These are phyloP conservation scores for Hippoglossus hippoglossus DNA, from an alignment of 2,797 vertebrate species.

Conservation along the genomic window DNA sequence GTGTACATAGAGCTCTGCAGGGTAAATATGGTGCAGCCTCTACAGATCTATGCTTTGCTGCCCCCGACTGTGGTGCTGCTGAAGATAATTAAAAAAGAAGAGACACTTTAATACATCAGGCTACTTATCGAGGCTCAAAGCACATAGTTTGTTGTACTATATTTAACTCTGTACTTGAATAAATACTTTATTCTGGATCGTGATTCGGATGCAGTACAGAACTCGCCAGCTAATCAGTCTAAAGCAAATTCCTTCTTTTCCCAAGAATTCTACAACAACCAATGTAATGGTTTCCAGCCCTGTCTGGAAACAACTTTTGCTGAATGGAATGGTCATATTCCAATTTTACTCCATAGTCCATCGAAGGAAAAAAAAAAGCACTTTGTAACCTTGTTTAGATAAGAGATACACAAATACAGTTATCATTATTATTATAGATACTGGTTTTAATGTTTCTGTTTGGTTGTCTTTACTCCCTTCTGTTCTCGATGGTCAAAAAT, in stretches of 20 bases:
- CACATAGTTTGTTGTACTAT: slow-evolving; percentile 3
- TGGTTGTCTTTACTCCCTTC: too few relatives aligned
- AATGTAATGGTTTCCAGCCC: background rate
- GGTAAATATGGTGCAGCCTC: slow-evolving; percentile 48
- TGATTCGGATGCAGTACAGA: background rate
- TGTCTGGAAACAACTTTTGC: too few relatives aligned
- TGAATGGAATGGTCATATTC: too few relatives aligned
- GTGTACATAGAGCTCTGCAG: slow-evolving; percentile 56
- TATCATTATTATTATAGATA: too few relatives aligned
- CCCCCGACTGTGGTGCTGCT: slow-evolving; percentile 20
- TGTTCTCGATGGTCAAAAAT: too few relatives aligned
- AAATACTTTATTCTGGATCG: slow-evolving; percentile 25
- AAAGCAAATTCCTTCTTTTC: background rate
- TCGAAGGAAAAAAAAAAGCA: too few relatives aligned
- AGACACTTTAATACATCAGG: slow-evolving; percentile 5
- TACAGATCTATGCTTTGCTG: slow-evolving; percentile 34
- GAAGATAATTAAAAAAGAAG: slow-evolving; percentile 32
- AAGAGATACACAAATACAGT: too few relatives aligned
- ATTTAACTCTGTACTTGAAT: background rate
- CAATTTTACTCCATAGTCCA: too few relatives aligned
- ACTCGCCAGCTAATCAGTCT: background rate
- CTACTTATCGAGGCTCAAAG: background rate
- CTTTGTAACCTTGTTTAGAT: too few relatives aligned
- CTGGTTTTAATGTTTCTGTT: too few relatives aligned
- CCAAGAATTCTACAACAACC: background rate